A percentile compares a stretch with the other conserved stretches of the same genome.
Conservation (phyloP, 2,113 vertebrate species). For the Muntiacus reevesi region DNA sequence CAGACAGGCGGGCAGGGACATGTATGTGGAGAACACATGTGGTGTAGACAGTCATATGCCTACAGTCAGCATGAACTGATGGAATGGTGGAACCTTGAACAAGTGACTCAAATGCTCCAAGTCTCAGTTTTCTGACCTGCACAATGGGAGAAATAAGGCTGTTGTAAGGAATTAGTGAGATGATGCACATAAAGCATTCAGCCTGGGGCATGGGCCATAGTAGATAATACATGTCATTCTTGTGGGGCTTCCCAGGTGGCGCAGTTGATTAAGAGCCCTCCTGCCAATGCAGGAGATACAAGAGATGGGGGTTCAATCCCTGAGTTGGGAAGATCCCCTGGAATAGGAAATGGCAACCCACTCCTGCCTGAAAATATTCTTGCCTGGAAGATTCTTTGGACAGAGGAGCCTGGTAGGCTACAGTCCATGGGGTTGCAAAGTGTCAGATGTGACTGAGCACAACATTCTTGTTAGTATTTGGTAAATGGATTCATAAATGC, state of each 20-base stretch:
- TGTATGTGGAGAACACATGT: fast-evolving
- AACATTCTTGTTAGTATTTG: neutral
- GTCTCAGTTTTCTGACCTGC: neutral
- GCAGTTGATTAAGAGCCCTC: neutral
- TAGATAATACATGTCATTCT: fast-evolving
- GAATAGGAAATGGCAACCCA: neutral
- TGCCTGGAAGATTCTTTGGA: neutral
- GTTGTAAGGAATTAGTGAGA: neutral
- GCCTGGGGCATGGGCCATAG: neutral
- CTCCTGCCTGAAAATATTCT: neutral
- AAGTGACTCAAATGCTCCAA: neutral
- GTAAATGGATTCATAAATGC: neutral
- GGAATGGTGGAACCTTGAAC: neutral
- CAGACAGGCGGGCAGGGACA: too few species aligned
- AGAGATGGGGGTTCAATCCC: neutral
- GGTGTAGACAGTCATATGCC: neutral
- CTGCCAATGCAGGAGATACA: neutral
- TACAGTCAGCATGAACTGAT: neutral
- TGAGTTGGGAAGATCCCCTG: neutral
- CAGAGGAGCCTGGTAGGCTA: neutral
- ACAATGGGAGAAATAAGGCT: neutral
- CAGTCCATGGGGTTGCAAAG: neutral
- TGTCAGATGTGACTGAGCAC: neutral
- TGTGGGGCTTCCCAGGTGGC: neutral
- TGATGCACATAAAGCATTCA: neutral